A percentile compares a stretch with the other conserved stretches of the same genome.
Conservation (phyloP, 2,888 invertebrate genomes). For the Cataglyphis rosenhaueri region DNA sequence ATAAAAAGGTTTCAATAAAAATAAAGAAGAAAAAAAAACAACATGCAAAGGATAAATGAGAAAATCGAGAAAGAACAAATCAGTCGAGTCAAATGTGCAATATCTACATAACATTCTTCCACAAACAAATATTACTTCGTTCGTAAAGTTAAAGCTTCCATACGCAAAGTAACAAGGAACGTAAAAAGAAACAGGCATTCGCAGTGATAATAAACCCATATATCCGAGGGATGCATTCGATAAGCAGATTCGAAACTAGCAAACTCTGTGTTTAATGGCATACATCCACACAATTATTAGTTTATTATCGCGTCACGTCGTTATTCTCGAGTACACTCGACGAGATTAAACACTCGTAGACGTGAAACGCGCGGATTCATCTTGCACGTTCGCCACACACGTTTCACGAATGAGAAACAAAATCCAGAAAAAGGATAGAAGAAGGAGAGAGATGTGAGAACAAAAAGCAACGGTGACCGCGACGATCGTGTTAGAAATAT, state of each 20-base stretch:
- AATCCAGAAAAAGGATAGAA: constrained; percentile 48
- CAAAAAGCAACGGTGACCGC: constrained; percentile 71
- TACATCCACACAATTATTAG: constrained; percentile 18
- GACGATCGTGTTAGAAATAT: constrained; percentile 56
- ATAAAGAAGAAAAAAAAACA: neutral
- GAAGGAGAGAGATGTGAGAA: constrained; percentile 53
- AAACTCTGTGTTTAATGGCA: constrained; percentile 31
- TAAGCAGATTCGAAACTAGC: constrained; percentile 27
- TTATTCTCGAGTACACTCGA: constrained; percentile 17
- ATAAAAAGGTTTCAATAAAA: constrained; percentile 8
- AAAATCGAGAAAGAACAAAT: constrained; percentile 62
- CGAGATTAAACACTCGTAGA: constrained; percentile 27
- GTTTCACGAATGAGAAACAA: constrained; percentile 38
- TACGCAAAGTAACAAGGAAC: constrained; percentile 3
- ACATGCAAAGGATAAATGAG: constrained; percentile 50
- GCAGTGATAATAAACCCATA: constrained; percentile 4
- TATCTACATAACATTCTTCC: constrained; percentile 42
- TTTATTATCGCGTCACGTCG: constrained; percentile 3
- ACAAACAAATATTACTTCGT: constrained; percentile 28
- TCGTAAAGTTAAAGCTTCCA: constrained; percentile 29
- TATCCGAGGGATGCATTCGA: constrained; percentile 10
- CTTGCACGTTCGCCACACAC: neutral
- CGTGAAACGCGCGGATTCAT: constrained; percentile 18
- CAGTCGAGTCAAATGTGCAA: constrained; percentile 45
- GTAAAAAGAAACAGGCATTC: neutral